These are phyloP conservation scores for Cygnus atratus DNA, from an alignment of 2,113 vertebrate species.

Conservation along the genomic window DNA sequence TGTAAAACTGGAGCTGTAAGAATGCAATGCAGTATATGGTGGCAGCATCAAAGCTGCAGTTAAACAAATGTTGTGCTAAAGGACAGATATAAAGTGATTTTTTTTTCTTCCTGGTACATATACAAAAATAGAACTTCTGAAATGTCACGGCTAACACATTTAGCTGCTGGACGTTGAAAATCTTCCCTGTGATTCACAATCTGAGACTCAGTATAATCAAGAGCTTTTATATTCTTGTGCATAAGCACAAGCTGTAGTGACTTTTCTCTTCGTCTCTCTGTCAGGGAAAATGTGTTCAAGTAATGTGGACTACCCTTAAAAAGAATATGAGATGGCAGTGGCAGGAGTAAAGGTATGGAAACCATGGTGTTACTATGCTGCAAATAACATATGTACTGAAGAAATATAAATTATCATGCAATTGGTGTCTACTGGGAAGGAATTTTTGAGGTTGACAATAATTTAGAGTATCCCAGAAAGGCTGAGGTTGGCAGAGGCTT, in stretches of 20 bases:
- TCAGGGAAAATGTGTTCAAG: constrained; percentile 21
- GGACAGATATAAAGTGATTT: constrained; percentile 60
- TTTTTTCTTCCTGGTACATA: constrained; percentile 34
- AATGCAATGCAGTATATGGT: constrained; percentile 53
- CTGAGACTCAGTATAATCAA: constrained; percentile 78
- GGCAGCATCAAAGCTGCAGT: constrained; percentile 55
- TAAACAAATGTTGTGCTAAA: constrained; percentile 68
- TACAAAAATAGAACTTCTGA: constrained; percentile 74
- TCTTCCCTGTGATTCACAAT: constrained; percentile 80
- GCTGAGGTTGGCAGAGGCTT: neutral
- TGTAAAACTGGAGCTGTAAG: constrained; percentile 70
- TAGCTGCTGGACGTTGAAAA: constrained; percentile 74
- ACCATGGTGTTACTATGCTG: neutral
- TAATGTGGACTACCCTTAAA: neutral
- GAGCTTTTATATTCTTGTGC: constrained; percentile 66
- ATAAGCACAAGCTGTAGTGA: constrained; percentile 1
- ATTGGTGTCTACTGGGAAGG: neutral
- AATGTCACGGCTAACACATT: constrained; percentile 74
- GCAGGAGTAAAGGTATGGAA: neutral
- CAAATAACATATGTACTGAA: neutral
- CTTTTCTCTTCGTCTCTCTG: constrained; percentile 22
- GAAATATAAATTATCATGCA: neutral
- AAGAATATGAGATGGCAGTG: neutral
- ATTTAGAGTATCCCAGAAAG: neutral
- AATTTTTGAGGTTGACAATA: neutral